phyloP scores from a whole-genome alignment of 1,140 invertebrate species.

The Camponotus vicinus region DNA sequence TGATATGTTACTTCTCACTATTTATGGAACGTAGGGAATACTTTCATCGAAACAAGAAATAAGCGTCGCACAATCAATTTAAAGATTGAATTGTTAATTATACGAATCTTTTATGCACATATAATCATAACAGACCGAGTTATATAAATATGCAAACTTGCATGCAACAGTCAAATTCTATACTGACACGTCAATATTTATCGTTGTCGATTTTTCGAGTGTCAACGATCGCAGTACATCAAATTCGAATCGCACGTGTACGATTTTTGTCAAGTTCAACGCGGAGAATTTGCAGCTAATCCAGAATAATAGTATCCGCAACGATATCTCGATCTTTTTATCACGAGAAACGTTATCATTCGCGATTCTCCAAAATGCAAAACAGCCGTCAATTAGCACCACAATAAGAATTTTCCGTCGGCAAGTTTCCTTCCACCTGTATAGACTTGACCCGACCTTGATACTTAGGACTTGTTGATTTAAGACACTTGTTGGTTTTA shows the following conservation, averaged over 20 bases:
- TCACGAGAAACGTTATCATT: constrained; percentile 6
- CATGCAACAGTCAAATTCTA: neutral
- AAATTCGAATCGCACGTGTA: constrained; percentile 6
- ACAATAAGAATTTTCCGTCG: constrained; percentile 54
- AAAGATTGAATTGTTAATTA: constrained; percentile 10
- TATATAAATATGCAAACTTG: neutral
- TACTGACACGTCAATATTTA: constrained; percentile 11
- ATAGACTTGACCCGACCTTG: constrained; percentile 61
- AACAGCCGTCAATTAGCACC: constrained; percentile 50
- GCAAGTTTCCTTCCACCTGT: constrained; percentile 15
- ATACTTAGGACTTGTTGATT: constrained; percentile 74
- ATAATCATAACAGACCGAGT: neutral
- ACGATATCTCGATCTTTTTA: neutral
- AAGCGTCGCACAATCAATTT: neutral
- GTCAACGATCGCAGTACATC: neutral
- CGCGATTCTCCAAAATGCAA: constrained; percentile 7
- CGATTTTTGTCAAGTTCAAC: neutral
- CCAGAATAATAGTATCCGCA: neutral
- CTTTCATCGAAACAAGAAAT: neutral
- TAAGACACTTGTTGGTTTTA: constrained; percentile 77
- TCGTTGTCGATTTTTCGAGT: neutral
- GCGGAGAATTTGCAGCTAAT: constrained; percentile 12
- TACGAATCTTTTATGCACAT: neutral
- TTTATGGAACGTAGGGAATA: neutral
- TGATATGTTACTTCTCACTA: neutral